Conservation (phyloP, 37 sponge, comb jelly and placozoan species). For the Diacarnus erythraeanus region DNA sequence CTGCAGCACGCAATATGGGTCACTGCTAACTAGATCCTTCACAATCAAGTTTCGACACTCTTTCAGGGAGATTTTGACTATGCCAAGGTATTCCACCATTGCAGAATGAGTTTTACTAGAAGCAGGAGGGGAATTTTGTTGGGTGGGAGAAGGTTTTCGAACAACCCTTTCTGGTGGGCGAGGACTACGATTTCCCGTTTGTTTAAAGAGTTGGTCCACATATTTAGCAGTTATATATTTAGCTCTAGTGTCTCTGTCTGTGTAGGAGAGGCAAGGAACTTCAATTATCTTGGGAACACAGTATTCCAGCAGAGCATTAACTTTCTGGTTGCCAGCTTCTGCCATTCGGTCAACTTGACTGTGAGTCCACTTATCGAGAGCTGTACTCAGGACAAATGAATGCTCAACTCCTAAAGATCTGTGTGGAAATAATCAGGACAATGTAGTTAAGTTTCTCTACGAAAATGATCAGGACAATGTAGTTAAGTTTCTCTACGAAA, state of each 20-base stretch:
- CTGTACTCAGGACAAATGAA: conserved; percentile 75
- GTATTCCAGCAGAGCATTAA: conserved; percentile 70
- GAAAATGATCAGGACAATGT: too few species aligned
- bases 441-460: too few species aligned
- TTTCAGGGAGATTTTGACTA: conserved; percentile 59
- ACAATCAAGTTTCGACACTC: conserved; percentile 51
- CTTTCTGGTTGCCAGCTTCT: conserved; percentile 50
- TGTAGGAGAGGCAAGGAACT: conserved; percentile 68
- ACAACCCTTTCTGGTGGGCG: conserved; percentile 56
- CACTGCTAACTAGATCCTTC: conserved; percentile 70
- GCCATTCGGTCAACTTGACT: conserved; percentile 71
- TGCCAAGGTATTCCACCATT: conserved; percentile 83
- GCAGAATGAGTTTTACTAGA: conserved; percentile 7
- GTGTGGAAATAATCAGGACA: too few species aligned
- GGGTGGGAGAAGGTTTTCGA: conserved; percentile 3
- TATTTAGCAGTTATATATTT: conserved; percentile 80
- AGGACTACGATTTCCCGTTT: conserved; percentile 18
- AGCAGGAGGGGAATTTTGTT: conserved; percentile 3
- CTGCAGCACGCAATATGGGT: conserved; percentile 68
- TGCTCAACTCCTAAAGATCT: conserved; percentile 74
- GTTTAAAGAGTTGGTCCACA: conserved; percentile 60
- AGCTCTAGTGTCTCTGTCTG: conserved; percentile 72
- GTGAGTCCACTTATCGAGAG: conserved; percentile 69
- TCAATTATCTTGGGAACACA: conserved; percentile 79
- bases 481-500: too few species aligned